Conservation (phyloP, 2,797 vertebrate species). For the Hypotaenidia philippensis region DNA sequence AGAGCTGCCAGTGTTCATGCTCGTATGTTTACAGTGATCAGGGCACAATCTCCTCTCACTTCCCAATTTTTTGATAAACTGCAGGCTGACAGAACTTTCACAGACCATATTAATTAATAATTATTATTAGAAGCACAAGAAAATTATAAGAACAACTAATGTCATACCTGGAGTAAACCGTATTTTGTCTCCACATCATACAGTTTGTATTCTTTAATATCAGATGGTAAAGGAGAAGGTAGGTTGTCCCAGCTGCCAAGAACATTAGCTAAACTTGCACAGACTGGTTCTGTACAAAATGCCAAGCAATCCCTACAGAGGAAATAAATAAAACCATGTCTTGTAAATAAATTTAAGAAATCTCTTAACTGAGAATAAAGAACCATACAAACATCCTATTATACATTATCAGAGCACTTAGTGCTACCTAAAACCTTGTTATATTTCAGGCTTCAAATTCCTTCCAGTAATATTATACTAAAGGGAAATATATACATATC, state of each 20-base stretch:
- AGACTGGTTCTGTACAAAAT: constrained; percentile 98
- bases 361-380: background rate
- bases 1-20: background rate
- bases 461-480: background rate
- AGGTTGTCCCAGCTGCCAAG: constrained; percentile 96
- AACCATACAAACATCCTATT: background rate
- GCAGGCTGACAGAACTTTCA: background rate
- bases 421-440: background rate
- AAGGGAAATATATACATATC: background rate
- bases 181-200: constrained; percentile 98
- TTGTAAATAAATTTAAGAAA: background rate
- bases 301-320: constrained; percentile 92
- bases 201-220: constrained; percentile 97
- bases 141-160: constrained; percentile 11
- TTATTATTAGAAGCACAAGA: background rate
- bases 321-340: constrained; percentile 8
- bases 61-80: background rate
- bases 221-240: constrained; percentile 90
- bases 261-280: constrained; percentile 96
- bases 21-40: background rate
- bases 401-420: background rate
- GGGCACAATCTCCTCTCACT: background rate
- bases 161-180: constrained; percentile 93
- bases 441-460: background rate
- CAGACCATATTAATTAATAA: background rate